Conservation (phyloP, 2,888 invertebrate genomes). For the Polydrusus tereticollis region DNA sequence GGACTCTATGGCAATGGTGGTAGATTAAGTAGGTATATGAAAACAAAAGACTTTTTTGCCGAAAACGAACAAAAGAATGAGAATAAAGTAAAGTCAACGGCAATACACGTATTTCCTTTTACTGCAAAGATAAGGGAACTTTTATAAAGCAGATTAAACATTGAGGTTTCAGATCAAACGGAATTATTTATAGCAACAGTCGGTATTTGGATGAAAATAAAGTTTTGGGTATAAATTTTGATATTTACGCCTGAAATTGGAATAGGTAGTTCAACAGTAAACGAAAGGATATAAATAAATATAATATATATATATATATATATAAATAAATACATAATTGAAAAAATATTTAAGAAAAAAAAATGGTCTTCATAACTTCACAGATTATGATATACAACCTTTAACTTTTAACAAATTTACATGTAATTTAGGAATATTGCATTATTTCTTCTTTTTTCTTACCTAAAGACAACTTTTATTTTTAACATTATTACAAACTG, state of each 20-base stretch:
- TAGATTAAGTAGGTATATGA: not conserved
- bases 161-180: not conserved
- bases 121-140: not conserved
- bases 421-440: too few relatives aligned
- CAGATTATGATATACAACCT: too few relatives aligned
- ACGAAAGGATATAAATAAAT: not conserved
- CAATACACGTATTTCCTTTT: not conserved
- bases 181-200: not conserved
- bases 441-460: too few relatives aligned
- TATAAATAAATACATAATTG: too few relatives aligned
- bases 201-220: not conserved
- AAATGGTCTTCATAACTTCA: too few relatives aligned
- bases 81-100: not conserved
- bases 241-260: not conserved
- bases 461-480: too few relatives aligned
- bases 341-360: too few relatives aligned
- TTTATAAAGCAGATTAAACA: not conserved
- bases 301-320: too few relatives aligned
- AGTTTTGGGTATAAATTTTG: not conserved
- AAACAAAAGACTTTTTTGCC: not conserved
- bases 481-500: too few relatives aligned
- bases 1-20: too few relatives aligned
- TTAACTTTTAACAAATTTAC: too few relatives aligned
- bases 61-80: too few relatives aligned
- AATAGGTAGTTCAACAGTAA: not conserved